Percentiles rank a stretch among this genome's conserved stretches.
Evolutionary conservation across 2,113 vertebrate species (phyloP).

Genomic region (Hippocampus zosterae): DNA sequence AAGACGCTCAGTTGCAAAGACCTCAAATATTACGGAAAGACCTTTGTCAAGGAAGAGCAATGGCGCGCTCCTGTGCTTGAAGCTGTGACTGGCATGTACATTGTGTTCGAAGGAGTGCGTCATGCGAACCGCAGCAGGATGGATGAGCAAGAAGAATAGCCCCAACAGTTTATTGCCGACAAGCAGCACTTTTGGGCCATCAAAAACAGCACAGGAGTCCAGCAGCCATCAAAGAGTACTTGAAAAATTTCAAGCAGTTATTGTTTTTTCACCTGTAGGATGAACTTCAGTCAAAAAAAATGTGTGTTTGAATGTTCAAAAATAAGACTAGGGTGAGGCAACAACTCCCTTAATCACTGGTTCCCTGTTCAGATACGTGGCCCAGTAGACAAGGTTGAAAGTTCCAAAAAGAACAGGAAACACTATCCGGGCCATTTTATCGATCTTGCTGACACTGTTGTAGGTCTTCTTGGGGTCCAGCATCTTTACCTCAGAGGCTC

Average conservation of each 20-base stretch:
- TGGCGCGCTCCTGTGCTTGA: conserved; percentile 8
- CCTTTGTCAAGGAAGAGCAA: not conserved
- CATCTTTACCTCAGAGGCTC: conserved; percentile 77
- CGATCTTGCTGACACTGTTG: conserved; percentile 98
- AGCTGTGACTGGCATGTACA: conserved; percentile 40
- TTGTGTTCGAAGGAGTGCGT: conserved; percentile 34
- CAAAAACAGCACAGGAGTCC: conserved; percentile 23
- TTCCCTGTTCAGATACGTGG: conserved; percentile 96
- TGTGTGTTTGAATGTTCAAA: not conserved
- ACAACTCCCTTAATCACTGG: conserved; percentile 83
- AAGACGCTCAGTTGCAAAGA: conserved; percentile 10
- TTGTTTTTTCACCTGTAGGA: not conserved
- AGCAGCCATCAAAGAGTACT: conserved; percentile 37
- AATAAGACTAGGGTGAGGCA: conserved; percentile 74
- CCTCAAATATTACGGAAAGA: conserved; percentile 6
- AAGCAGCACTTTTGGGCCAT: conserved; percentile 36
- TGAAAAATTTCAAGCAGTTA: conserved; percentile 46
- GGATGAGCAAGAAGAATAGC: conserved; percentile 41
- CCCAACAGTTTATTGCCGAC: conserved; percentile 9
- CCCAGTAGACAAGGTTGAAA: conserved; percentile 99
- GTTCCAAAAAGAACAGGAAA: conserved; percentile 94
- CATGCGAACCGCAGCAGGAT: conserved; percentile 60
- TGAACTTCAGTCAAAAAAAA: not conserved
- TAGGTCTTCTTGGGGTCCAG: conserved; percentile 94
- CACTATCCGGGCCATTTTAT: conserved; percentile 97